These are phyloP conservation scores for Andrena dorsata DNA, from an alignment of 2,888 invertebrate genomes.

Conservation along the genomic window DNA sequence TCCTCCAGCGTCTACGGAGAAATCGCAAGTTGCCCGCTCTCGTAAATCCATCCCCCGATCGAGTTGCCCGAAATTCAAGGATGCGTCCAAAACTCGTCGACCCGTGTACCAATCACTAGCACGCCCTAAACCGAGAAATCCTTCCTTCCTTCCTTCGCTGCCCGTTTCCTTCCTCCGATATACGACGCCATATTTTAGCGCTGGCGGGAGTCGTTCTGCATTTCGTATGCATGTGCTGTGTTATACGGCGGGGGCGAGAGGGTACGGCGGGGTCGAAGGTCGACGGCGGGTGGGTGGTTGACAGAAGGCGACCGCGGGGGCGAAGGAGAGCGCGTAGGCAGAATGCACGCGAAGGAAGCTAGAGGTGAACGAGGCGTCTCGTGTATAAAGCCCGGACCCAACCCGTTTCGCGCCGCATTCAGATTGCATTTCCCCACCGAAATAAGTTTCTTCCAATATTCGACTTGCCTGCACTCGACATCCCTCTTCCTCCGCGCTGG, in stretches of 20 bases:
- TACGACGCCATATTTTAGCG: conserved; percentile 69
- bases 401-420: conserved; percentile 70
- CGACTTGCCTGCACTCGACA: conserved; percentile 35
- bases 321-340: conserved; percentile 21
- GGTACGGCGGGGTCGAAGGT: conserved; percentile 10
- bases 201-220: conserved; percentile 56
- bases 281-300: conserved; percentile 21
- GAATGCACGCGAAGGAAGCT: conserved; percentile 27
- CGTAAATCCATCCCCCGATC: conserved; percentile 56
- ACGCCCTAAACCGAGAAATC: conserved; percentile 26
- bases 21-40: conserved; percentile 37
- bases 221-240: conserved; percentile 77
- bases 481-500: neutral
- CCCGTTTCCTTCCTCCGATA: conserved; percentile 32
- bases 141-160: conserved; percentile 22
- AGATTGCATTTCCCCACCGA: conserved; percentile 72
- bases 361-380: conserved; percentile 41
- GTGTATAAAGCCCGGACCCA: conserved; percentile 48
- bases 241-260: conserved; percentile 29
- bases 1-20: conserved; percentile 7
- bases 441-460: conserved; percentile 66
- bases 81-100: conserved; percentile 44
- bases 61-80: conserved; percentile 34
- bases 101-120: conserved; percentile 53
- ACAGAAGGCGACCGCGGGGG: conserved; percentile 37